Evolutionary conservation across 2,113 vertebrate species (phyloP), one percentile per base, ranked within the genome.

Genomic region (Corydoras maculifer): DNA sequence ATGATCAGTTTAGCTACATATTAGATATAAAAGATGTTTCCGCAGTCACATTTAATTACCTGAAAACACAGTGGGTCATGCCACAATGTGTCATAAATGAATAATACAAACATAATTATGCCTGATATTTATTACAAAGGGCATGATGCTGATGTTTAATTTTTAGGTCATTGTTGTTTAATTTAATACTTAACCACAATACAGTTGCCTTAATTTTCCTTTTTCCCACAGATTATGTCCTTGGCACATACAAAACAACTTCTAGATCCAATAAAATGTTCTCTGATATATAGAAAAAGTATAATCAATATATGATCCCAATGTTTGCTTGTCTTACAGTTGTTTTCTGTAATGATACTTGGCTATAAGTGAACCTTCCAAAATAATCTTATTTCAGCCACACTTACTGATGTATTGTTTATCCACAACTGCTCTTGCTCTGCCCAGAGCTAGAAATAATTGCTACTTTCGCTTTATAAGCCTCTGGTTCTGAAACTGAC

Each of bases 401-500:
- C 48, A 15, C 29, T 18, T 18, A 29, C 48, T 30, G 32, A 14
- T 54, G 30, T 25, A 62, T 50, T 64, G 30, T 53, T 60, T 60
- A 51, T 70, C 15, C 55, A 54, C 61, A 60, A 48, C 48, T 31
- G 58, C 57, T 57, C 32, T 53, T 62, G 18, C 62, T 73, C 70
- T 50, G 55, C 59, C 60, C 25, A 59, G 15, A 69, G 59, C 59
- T 50, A 77, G 65, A 70, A 79, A 59, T 64, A 68, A 58, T 70
- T 50, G 50, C 66, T 75, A 50, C 55, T 29, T 69, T 48, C 18
- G 58, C 18, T 60, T 63, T 62, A 66, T 65, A n/a, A 61, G 65
- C 58, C n/a, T 51, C 71, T 60, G 75, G 72, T 75, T 58, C 58
- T 76, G 18, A 70, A 69, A 66, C 74, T 65, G 63, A 71, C 64